Percentiles rank a stretch among this genome's conserved stretches.
These are phyloP conservation scores for Phyllostomus hastatus DNA, from an alignment of 2,113 vertebrate genomes.

Conservation along the genomic window DNA sequence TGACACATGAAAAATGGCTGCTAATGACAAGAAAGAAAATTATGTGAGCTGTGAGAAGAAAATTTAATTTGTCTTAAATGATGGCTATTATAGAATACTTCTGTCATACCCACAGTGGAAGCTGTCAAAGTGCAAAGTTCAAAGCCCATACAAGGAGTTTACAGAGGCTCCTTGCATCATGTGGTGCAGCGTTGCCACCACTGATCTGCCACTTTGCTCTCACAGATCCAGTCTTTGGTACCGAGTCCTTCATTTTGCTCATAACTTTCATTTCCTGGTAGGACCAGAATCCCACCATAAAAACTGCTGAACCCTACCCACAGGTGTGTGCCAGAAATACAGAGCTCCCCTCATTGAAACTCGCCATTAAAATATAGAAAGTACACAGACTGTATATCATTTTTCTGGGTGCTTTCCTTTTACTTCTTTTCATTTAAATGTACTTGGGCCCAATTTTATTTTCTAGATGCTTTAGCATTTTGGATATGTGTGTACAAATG, in stretches of 20 bases:
- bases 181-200: neutral
- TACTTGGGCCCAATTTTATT: neutral
- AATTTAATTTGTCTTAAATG: neutral
- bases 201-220: neutral
- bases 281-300: neutral
- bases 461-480: neutral
- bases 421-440: constrained; percentile 5
- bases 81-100: neutral
- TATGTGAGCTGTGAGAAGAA: neutral
- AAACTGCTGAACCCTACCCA: neutral
- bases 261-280: neutral
- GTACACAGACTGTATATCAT: neutral
- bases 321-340: neutral
- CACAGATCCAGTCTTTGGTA: neutral
- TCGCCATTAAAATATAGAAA: neutral
- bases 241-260: neutral
- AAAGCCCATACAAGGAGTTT: neutral
- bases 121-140: neutral
- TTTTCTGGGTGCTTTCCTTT: constrained; percentile 5
- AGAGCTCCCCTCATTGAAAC: neutral
- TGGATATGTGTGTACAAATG: neutral
- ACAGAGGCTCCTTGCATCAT: neutral
- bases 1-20: neutral
- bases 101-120: neutral
- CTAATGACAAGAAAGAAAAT: constrained; percentile 17